Conservation (phyloP, 92 coral and sea anemone species). For the Pocillopora meandrina region DNA sequence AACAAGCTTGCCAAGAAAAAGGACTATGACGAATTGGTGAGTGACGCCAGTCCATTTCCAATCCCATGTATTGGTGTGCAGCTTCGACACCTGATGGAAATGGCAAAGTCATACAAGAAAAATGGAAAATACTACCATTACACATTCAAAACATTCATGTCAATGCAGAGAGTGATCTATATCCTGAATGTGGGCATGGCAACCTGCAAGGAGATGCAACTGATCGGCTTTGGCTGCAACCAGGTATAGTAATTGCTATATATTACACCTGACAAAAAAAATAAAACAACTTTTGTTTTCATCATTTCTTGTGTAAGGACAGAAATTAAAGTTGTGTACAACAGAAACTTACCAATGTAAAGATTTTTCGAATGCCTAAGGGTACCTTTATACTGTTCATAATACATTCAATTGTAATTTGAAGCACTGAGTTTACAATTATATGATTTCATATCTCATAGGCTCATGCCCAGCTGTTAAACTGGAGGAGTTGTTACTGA, state of each 20-base stretch:
- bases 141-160: slow-evolving; percentile 52
- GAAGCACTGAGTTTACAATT: neutral
- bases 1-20: too few species aligned
- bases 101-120: slow-evolving; percentile 48
- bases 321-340: too few species aligned
- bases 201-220: slow-evolving; percentile 31
- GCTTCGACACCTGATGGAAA: slow-evolving; percentile 61
- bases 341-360: too few species aligned
- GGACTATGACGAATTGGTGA: neutral
- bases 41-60: too few species aligned
- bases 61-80: slow-evolving; percentile 55
- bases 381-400: too few species aligned
- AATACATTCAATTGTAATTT: neutral
- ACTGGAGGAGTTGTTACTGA: slow-evolving; percentile 31
- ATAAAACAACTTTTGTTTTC: neutral
- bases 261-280: neutral
- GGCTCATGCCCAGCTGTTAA: slow-evolving; percentile 40
- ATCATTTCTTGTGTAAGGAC: neutral
- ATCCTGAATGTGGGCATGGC: slow-evolving; percentile 60
- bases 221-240: slow-evolving; percentile 44
- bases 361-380: too few species aligned
- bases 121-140: slow-evolving; percentile 53
- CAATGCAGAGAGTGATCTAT: slow-evolving; percentile 1
- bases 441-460: neutral
- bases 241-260: slow-evolving; percentile 18